phyloP scores from a whole-genome alignment of 1,140 invertebrate species.

The Drosophila neocordata region DNA sequence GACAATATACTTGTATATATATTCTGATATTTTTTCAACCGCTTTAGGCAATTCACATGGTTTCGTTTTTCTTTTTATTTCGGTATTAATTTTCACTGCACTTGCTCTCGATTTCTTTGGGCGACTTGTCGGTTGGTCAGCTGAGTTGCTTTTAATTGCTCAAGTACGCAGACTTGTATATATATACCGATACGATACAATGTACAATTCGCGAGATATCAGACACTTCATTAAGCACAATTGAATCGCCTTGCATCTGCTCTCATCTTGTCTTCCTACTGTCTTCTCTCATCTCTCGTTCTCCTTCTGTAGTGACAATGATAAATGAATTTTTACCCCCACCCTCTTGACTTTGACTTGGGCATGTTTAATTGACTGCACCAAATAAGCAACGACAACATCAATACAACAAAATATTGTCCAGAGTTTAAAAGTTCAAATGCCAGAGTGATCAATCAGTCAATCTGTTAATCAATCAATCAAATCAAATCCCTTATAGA shows the following conservation, averaged over 20 bases:
- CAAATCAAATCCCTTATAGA: constrained; percentile 25
- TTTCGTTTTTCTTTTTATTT: not conserved
- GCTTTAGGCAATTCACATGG: constrained; percentile 27
- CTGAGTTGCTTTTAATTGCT: constrained; percentile 8
- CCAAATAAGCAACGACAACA: constrained; percentile 14
- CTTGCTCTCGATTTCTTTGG: not conserved
- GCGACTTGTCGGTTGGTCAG: not conserved
- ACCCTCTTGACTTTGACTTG: constrained; percentile 11
- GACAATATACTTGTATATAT: constrained; percentile 40
- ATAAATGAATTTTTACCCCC: constrained; percentile 44
- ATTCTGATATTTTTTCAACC: constrained; percentile 23
- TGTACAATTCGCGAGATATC: constrained; percentile 31
- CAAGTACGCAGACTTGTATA: constrained; percentile 29
- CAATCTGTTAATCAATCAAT: constrained; percentile 22
- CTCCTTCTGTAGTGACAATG: constrained; percentile 52
- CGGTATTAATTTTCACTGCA: constrained; percentile 3
- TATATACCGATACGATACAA: constrained; percentile 23
- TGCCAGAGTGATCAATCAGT: constrained; percentile 45
- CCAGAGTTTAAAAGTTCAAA: constrained; percentile 47
- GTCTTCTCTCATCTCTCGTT: constrained; percentile 6
- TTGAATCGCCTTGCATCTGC: constrained; percentile 54
- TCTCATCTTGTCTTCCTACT: not conserved
- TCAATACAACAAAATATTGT: constrained; percentile 29
- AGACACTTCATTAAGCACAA: constrained; percentile 69
- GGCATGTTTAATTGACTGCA: constrained; percentile 42